These are phyloP conservation scores for Drosophila neocordata DNA, from an alignment of 1,140 invertebrate species.

Conservation along the genomic window DNA sequence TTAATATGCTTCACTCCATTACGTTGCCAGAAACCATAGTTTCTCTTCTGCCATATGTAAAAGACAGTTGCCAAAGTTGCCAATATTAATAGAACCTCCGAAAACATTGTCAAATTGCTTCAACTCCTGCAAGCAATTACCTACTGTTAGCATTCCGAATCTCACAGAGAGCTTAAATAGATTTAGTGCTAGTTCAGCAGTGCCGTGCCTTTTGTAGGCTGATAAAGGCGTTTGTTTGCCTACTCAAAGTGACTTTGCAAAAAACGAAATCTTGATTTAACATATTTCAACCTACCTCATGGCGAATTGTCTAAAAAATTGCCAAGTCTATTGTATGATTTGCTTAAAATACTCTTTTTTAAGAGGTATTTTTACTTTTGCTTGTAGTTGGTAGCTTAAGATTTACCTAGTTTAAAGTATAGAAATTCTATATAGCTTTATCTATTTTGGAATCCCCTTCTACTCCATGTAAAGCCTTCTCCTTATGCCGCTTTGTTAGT, in stretches of 20 bases:
- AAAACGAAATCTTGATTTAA: background rate
- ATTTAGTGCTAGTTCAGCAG: background rate
- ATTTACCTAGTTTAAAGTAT: too few species aligned
- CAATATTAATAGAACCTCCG: slow-evolving; percentile 46
- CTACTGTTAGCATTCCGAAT: background rate
- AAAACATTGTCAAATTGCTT: slow-evolving; percentile 38
- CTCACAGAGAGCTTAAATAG: background rate
- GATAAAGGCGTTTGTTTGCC: background rate
- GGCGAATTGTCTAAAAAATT: background rate
- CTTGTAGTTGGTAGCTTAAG: background rate
- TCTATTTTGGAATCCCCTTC: too few species aligned
- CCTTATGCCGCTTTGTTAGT: too few species aligned
- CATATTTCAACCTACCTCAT: background rate
- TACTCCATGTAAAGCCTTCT: too few species aligned
- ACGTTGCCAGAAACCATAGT: slow-evolving; percentile 77
- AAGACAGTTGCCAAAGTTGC: slow-evolving; percentile 43
- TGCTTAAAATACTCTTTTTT: background rate
- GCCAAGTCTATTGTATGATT: background rate
- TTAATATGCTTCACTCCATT: slow-evolving; percentile 79
- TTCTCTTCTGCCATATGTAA: slow-evolving; percentile 52
- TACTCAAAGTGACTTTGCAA: background rate
- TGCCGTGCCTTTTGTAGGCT: background rate
- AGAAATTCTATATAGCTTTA: too few species aligned
- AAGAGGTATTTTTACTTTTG: background rate
- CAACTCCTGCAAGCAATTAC: slow-evolving; percentile 23